These are phyloP conservation scores for Emmelina monodactyla DNA, from an alignment of 2,888 invertebrate species.

Conservation along the genomic window DNA sequence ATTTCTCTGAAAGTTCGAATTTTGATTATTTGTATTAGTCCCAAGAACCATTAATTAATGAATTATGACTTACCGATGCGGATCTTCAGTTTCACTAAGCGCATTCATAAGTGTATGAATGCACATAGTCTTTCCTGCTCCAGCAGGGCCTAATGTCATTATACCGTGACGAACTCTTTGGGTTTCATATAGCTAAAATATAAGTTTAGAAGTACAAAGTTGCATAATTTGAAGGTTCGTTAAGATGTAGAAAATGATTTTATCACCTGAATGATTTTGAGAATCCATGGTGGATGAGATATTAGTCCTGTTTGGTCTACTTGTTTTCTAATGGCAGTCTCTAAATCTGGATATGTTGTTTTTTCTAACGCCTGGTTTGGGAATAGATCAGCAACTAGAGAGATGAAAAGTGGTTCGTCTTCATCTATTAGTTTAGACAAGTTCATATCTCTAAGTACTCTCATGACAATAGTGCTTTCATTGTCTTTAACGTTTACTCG, in stretches of 20 bases:
- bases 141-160: constrained; percentile 94
- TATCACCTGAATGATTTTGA: constrained; percentile 89
- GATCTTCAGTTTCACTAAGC: constrained; percentile 82
- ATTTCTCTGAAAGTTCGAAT: constrained; percentile 72
- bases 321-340: constrained; percentile 86
- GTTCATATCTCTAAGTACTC: constrained; percentile 97
- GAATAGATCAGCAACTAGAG: constrained; percentile 93
- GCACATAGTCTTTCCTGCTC: constrained; percentile 94
- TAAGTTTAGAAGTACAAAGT: not conserved
- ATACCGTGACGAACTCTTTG: constrained; percentile 95
- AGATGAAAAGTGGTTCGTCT: constrained; percentile 97
- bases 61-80: constrained; percentile 72
- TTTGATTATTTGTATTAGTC: too few species aligned
- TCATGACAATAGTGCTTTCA: constrained; percentile 96
- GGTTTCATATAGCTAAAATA: constrained; percentile 85
- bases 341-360: constrained; percentile 86
- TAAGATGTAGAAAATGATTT: not conserved
- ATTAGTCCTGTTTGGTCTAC: constrained; percentile 82
- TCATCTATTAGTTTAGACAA: constrained; percentile 96
- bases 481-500: constrained; percentile 90
- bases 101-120: constrained; percentile 91
- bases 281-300: constrained; percentile 93
- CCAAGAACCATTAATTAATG: not conserved
- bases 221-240: not conserved
- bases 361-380: constrained; percentile 94